phyloP scores from a whole-genome alignment of 2,113 vertebrate species.

The Manacus vitellinus region DNA sequence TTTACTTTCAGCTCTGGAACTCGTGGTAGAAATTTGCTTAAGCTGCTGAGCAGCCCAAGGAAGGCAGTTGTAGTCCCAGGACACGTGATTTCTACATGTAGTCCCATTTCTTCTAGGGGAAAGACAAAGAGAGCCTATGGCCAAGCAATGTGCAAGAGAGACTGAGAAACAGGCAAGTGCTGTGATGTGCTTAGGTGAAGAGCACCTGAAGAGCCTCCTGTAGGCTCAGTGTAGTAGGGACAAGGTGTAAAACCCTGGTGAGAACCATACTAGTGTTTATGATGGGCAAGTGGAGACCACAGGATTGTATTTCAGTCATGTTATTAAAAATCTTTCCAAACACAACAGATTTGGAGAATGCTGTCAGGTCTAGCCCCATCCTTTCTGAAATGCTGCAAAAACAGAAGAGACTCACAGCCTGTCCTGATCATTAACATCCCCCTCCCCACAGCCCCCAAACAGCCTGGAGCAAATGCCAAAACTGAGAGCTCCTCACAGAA shows the following conservation, averaged over 20 bases:
- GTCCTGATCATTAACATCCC: not conserved
- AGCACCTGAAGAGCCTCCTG: not conserved
- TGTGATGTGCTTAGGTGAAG: not conserved
- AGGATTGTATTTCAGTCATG: not conserved
- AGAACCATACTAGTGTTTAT: not conserved
- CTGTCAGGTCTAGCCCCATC: not conserved
- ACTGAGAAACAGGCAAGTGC: not conserved
- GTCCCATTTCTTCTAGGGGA: not conserved
- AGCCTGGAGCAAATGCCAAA: not conserved
- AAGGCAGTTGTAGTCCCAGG: not conserved
- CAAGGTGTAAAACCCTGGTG: not conserved
- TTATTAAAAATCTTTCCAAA: not conserved
- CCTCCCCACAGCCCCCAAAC: not conserved
- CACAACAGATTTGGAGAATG: not conserved
- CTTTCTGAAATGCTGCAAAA: not conserved
- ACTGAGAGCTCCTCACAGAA: not conserved
- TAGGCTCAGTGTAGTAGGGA: not conserved
- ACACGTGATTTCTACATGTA: not conserved
- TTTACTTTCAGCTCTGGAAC: not conserved
- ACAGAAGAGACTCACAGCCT: not conserved
- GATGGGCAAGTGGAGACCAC: not conserved
- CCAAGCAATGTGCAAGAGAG: not conserved
- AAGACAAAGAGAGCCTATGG: not conserved
- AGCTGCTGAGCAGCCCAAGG: not conserved
- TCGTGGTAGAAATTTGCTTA: not conserved